Evolutionary conservation across 2,113 vertebrate species (phyloP), one percentile per base, ranked within the genome.

Genomic region (Forbesichthys papilliferus): DNA sequence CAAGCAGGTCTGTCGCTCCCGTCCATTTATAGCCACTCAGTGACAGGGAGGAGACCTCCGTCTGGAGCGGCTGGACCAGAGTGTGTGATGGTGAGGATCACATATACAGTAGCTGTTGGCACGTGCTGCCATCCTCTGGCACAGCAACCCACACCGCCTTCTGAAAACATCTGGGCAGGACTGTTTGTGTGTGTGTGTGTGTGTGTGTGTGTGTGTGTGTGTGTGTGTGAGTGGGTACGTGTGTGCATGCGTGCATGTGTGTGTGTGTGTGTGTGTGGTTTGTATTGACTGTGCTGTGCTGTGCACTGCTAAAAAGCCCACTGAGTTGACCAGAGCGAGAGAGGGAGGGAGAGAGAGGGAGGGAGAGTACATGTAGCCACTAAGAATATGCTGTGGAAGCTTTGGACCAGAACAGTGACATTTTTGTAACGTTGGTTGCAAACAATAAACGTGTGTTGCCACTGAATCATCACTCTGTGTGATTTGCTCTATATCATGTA

Each of bases 51-150:
- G 60, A 69, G 27, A 27, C 27, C 27, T 27, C 27, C 27, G 27
- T 27, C 27, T 27, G 27, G 27, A 81, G 75, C 59, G 68, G 71
- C 81, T 53, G 51, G 9, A 46, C 18, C 78, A 82, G 87, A 85
- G 85, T 83, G 81, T 76, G 77, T 57, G 78, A 69, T 68, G 47
- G 85, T 85, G 78, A 80, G 77, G 83, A 81, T 83, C 78, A 73
- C 11, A 87, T 78, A 77, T 51, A 27, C 52, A 78, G 27, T 76
- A 61, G 81, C 77, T 86, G 74, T 75, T 86, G 7, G 66, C 70
- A 66, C 79, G 73, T 82, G 11, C 51, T 59, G 79, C 8, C 57
- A 74, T 75, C 61, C 79, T 73, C 79, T 51, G 16, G 42, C 78
- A 79, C 61, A 33, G 4, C 1, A 60, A 71, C 66, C 61, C 66